These are phyloP conservation scores for Herpailurus yagouaroundi DNA, from an alignment of 2,113 vertebrate species.

Conservation along the genomic window DNA sequence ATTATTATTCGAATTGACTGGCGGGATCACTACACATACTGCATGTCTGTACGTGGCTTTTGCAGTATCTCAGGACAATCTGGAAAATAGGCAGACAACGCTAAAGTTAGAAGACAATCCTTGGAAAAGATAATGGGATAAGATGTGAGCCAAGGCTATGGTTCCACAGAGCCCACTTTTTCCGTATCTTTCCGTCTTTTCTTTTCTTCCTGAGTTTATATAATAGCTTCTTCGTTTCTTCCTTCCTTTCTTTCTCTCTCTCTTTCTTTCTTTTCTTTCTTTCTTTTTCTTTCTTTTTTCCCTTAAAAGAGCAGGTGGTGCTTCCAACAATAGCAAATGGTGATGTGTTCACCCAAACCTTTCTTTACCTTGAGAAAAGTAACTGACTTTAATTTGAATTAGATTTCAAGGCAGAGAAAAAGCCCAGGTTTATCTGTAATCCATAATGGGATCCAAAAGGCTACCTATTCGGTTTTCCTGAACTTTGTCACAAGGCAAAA, in stretches of 20 bases:
- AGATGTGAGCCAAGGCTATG: not conserved
- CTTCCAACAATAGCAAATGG: not conserved
- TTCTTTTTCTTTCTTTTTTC: not conserved
- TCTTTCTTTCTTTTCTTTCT: not conserved
- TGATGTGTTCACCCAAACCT: not conserved
- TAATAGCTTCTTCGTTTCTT: not conserved
- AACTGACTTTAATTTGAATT: constrained; percentile 34
- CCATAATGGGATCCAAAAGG: constrained; percentile 16
- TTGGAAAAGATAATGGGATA: not conserved
- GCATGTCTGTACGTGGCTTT: not conserved
- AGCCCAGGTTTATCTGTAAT: not conserved
- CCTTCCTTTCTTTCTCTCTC: too few species aligned
- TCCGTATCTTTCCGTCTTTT: not conserved
- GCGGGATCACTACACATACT: not conserved
- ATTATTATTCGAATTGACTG: not conserved
- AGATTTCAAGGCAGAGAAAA: not conserved
- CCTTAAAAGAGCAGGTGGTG: not conserved
- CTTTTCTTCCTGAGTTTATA: not conserved
- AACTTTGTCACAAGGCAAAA: not conserved
- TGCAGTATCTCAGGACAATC: not conserved
- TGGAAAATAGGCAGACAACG: constrained; percentile 29
- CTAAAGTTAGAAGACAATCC: not conserved
- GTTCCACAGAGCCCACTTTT: not conserved
- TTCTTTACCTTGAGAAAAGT: constrained; percentile 12
- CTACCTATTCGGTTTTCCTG: not conserved